Conservation (phyloP, 2,888 invertebrate species). For the Himalopsyche kuldschensis region DNA sequence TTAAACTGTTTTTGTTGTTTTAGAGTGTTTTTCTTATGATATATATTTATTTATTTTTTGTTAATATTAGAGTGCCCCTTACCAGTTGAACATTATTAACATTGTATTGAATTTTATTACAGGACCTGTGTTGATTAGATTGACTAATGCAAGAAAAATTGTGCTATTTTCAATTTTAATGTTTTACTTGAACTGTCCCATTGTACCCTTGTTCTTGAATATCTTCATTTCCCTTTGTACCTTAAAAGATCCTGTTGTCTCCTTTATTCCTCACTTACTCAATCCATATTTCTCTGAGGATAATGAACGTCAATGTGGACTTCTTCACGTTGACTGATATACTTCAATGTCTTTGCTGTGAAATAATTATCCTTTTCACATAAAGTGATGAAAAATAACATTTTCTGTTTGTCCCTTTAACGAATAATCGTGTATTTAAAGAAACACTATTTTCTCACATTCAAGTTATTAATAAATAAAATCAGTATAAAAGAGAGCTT, state of each 20-base stretch:
- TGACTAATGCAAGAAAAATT: not conserved
- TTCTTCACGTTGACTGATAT: not conserved
- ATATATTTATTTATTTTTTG: not conserved
- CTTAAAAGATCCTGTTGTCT: not conserved
- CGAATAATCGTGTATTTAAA: not conserved
- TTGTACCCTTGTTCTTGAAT: not conserved
- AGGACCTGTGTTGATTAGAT: slow-evolving; percentile 3
- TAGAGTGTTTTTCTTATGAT: not conserved
- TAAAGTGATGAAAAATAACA: not conserved
- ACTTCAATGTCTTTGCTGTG: not conserved
- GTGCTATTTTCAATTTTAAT: not conserved
- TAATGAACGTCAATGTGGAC: not conserved
- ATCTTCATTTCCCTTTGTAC: not conserved
- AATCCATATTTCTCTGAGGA: not conserved
- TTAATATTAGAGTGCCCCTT: slow-evolving; percentile 28
- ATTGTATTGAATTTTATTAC: slow-evolving; percentile 9
- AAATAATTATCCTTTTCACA: not conserved
- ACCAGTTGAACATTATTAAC: slow-evolving; percentile 26
- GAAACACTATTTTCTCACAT: not conserved
- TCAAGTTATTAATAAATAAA: not conserved
- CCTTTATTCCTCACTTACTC: not conserved
- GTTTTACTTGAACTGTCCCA: not conserved
- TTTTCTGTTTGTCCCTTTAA: not conserved
- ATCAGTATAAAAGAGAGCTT: not conserved
- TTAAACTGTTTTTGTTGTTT: not conserved